Base-by-base conservation (phyloP, 2,797 vertebrate genomes). In the Oreortyx pictus region DNA sequence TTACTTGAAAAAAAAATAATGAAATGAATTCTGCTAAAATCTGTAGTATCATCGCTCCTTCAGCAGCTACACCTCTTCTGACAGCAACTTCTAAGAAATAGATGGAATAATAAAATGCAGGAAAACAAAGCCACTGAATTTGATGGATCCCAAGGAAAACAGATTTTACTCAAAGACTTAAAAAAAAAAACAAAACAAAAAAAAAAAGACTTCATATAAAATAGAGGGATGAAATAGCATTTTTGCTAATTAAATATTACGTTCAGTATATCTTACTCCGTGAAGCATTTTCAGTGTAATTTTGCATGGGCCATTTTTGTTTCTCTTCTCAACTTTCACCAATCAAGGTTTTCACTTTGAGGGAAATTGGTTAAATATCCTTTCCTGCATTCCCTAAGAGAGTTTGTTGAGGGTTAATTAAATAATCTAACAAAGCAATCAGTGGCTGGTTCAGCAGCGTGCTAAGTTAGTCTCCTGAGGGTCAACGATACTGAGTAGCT, bases 361-460 rank as follows among this genome's bases (percentile, higher is more conserved):
- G 35, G 9, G 31, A 89, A 43, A 46, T 37, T 60, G 73, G 67
- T 47, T 88, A 72, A 77, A 81, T 16, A 19, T 76, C 73, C 39
- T 47, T 73, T 66, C 20, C 25, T 83, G 43, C 46, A 66, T 59
- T 7, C 24, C 85, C 59, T 86, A 81, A 72, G 87, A 90, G 79
- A 86, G 54, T 66, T 94, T 92, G 39, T 65, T 89, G 66, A 85
- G 87, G 39, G 59, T 92, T 95, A 88, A 91, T 91, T 81, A 93
- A 95, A 94, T 89, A 91, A 81, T 82, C 59, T 88, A 91, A 92
- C 70, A 90, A 89, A 90, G 66, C 54, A 95, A 89, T 89, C 80
- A 89, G 29, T 65, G 72, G 13, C 49, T 85, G 33, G 13, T 77
- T 86, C 52, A 67, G 57, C 49, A 74, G 15, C 24, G 23, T 87